Evolutionary conservation across 35 echinoderm and acorn worm species (phyloP).

Genomic region (Hemicentrotus pulcherrimus): DNA sequence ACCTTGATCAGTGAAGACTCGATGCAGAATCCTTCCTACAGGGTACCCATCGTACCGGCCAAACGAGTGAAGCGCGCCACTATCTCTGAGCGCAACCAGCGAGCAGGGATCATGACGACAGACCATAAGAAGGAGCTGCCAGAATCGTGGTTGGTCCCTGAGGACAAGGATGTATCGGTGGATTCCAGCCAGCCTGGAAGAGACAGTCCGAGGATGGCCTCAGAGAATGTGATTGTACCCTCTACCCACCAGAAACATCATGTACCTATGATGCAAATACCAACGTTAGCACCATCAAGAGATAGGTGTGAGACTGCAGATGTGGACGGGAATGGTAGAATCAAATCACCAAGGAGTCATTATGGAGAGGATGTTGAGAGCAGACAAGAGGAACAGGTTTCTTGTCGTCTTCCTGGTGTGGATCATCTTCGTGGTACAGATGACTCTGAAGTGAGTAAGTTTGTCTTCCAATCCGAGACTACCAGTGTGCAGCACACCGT

Average conservation of each 20-base stretch:
- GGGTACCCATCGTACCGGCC: not conserved
- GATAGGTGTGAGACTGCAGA: not conserved
- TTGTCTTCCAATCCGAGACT: not conserved
- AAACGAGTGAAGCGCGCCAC: conserved; percentile 32
- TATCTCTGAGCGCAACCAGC: not conserved
- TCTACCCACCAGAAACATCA: not conserved
- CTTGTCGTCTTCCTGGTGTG: not conserved
- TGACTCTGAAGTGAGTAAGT: not conserved
- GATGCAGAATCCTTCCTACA: not conserved
- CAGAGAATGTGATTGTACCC: not conserved
- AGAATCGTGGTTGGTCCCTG: not conserved
- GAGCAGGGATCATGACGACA: conserved; percentile 10
- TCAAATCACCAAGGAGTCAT: not conserved
- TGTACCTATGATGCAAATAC: not conserved
- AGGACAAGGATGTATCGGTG: not conserved
- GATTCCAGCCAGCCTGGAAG: not conserved
- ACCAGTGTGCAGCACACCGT: not conserved
- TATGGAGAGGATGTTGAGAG: not conserved
- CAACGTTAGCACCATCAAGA: not conserved
- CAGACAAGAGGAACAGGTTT: not conserved
- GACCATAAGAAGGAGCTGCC: not conserved
- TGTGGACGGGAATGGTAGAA: not conserved
- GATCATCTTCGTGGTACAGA: not conserved
- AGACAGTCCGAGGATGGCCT: not conserved
- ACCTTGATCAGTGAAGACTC: not conserved